Base-by-base conservation (phyloP, 2,797 vertebrate species). In the Cottoperca gobio region DNA sequence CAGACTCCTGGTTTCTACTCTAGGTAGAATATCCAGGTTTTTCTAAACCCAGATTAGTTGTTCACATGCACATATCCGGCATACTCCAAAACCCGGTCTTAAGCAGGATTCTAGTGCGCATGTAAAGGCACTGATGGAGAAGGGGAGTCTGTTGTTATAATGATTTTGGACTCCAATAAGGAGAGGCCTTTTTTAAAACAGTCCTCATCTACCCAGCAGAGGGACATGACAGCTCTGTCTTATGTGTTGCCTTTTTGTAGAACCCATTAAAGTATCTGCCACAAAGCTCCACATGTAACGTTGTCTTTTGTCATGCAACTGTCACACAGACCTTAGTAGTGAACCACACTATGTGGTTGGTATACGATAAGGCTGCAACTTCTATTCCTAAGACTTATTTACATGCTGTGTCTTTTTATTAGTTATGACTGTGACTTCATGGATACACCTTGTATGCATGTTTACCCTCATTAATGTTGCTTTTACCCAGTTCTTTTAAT, bases 181-280 rank as follows among this genome's bases (percentile, higher is more conserved):
- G 40, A 74, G 45, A 39, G 50, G 39, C 63, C 46, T 66, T 86
- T 77, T n/a, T 62, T 57, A 31, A 81, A 84, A 69, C 26, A 33
- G 45, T 83, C 24, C 12, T 81, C 60, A 40, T 61, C 24, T 35
- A 21, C 37, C 48, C 24, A 45, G 33, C 40, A 39, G 68, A 76
- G 61, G 61, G 37, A 43, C 59, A 14, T 16, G 24, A 55, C 21
- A 39, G 12, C 68, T 73, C 11, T 63, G 79, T 74, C 54, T 81
- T 42, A 57, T 54, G 69, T 80, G 57, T 74, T 84, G 70, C 66
- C 58, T 76, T 88, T 91, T 90, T 79, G 17, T 82, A 84, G 48
- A 85, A 70, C 58, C 63, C 21, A 90, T 86, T 91, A 89, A 91
- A 91, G n/a, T 52, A 6, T 78, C 70, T 85, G 66, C 54, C 53